Base-by-base conservation (phyloP, 1,140 invertebrate species). In the Eupristina koningsbergeri region DNA sequence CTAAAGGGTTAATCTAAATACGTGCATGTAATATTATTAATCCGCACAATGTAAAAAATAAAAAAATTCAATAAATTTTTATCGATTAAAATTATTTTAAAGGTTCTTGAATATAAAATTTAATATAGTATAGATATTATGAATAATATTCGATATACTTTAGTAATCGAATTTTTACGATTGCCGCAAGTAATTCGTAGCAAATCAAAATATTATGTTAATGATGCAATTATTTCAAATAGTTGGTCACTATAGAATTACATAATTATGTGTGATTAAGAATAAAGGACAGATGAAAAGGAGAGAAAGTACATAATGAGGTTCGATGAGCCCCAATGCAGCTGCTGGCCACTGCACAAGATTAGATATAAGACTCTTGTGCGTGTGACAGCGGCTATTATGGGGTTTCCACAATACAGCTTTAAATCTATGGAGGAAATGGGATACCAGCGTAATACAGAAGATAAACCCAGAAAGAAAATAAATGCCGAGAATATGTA, bases 381-480 rank as follows among this genome's bases (percentile, higher is more conserved):
- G 96, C 96, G 96, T 97, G 96, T 97, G 96, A 97, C 96, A 97
- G 96, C 96, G 96, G 96, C 96, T 97, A 97, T 97, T 96, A 95
- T 96, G 95, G 95, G 95, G 93, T 88, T 91, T 92, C 92, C 89
- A 89, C 85, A 83, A 80, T 83, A 83, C 91, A 84, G 84, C 90
- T 85, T 73, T 80, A 77, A 88, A 87, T 87, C 86, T 78, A 61
- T 69, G 69, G 86, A 84, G 84, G 85, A 86, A 85, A 86, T 29
- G 41, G 58, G 85, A 85, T 58, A 86, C 74, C 79, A 79, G 73
- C 80, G 86, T 71, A 83, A 85, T 11, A 78, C 7, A 80, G 61
- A 34, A 85, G 78, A 81, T 86, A 80, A 75, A 64, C 19, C 50
- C 63, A 45, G 64, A 82, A 78, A 50, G 77, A 50, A 86, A 86